phyloP scores from a whole-genome alignment of 2,888 invertebrate species.

The Hirtodrosophila cameraria region DNA sequence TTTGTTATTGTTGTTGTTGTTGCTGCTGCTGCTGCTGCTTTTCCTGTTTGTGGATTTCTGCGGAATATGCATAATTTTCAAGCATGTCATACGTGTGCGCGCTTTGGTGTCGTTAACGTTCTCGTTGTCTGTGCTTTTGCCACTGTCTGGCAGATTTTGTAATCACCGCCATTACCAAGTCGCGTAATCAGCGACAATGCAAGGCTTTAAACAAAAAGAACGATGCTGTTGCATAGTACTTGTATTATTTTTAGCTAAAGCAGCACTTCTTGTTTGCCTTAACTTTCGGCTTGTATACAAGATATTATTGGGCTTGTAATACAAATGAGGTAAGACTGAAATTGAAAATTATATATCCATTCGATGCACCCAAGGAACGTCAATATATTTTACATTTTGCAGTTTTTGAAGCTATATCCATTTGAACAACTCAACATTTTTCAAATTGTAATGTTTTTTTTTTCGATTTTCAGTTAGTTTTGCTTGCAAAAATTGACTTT shows the following conservation, averaged over 20 bases:
- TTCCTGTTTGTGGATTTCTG: constrained; percentile 47
- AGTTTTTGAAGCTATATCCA: too few relatives aligned
- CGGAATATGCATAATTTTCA: constrained; percentile 74
- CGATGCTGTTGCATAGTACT: constrained; percentile 17
- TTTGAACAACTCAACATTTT: too few relatives aligned
- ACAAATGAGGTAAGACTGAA: neutral
- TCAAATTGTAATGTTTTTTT: too few relatives aligned
- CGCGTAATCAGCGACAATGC: constrained; percentile 73
- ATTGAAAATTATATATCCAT: too few relatives aligned
- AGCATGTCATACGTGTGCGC: constrained; percentile 68
- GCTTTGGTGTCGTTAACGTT: constrained; percentile 34
- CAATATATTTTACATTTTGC: too few relatives aligned
- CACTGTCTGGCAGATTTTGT: constrained; percentile 51
- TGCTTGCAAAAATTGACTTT: too few relatives aligned
- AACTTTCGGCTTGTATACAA: neutral
- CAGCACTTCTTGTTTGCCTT: constrained; percentile 1
- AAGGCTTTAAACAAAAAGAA: constrained; percentile 52
- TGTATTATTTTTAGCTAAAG: constrained; percentile 16
- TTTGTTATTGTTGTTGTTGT: constrained; percentile 20
- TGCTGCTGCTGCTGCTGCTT: constrained; percentile 21
- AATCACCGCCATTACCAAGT: constrained; percentile 76
- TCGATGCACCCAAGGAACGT: too few relatives aligned
- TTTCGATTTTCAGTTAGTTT: too few relatives aligned
- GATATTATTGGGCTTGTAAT: neutral
- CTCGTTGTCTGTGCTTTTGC: constrained; percentile 17